Percentiles rank a stretch among this genome's conserved stretches.
phyloP scores from a whole-genome alignment of 2,797 vertebrate species.

The Rhinogobio ventralis region DNA sequence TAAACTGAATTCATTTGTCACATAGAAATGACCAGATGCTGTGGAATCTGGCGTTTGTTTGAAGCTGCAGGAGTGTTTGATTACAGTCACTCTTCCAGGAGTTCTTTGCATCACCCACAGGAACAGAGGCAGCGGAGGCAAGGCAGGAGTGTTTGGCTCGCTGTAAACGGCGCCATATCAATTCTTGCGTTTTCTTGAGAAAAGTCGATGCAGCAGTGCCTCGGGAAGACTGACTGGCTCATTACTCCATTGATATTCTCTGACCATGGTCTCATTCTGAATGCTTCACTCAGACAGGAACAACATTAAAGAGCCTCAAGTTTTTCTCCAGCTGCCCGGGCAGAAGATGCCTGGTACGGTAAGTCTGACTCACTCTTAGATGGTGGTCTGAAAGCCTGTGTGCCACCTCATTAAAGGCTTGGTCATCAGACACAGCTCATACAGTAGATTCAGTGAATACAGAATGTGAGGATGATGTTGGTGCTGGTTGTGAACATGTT shows the following conservation, averaged over 20 bases:
- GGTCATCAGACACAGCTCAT: slow-evolving; percentile 40
- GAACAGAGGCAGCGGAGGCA: slow-evolving; percentile 1
- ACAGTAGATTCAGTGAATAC: neutral
- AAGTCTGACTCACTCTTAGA: slow-evolving; percentile 31
- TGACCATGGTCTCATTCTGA: slow-evolving; percentile 74
- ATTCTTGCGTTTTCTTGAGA: slow-evolving; percentile 70
- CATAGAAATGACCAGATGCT: slow-evolving; percentile 43
- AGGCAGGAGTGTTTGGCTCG: slow-evolving; percentile 60
- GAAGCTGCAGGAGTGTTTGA: slow-evolving; percentile 33
- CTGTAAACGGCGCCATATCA: slow-evolving; percentile 75
- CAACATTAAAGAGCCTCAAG: slow-evolving; percentile 47
- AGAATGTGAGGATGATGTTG: neutral
- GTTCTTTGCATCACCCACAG: slow-evolving; percentile 34
- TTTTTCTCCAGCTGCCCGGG: slow-evolving; percentile 29
- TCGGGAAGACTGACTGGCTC: slow-evolving; percentile 80
- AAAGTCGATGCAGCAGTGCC: slow-evolving; percentile 79
- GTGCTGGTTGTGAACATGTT: neutral
- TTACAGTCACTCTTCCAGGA: slow-evolving; percentile 34
- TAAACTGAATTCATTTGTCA: slow-evolving; percentile 41
- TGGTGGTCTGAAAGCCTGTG: slow-evolving; percentile 43
- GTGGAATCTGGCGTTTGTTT: slow-evolving; percentile 33
- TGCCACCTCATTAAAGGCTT: slow-evolving; percentile 60
- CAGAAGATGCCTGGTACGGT: slow-evolving; percentile 22
- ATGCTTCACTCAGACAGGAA: slow-evolving; percentile 69
- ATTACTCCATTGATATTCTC: slow-evolving; percentile 82